A percentile compares a stretch with the other conserved stretches of the same genome.
phyloP scores from a whole-genome alignment of 2,888 invertebrate species.

The Aphidoletes aphidimyza region DNA sequence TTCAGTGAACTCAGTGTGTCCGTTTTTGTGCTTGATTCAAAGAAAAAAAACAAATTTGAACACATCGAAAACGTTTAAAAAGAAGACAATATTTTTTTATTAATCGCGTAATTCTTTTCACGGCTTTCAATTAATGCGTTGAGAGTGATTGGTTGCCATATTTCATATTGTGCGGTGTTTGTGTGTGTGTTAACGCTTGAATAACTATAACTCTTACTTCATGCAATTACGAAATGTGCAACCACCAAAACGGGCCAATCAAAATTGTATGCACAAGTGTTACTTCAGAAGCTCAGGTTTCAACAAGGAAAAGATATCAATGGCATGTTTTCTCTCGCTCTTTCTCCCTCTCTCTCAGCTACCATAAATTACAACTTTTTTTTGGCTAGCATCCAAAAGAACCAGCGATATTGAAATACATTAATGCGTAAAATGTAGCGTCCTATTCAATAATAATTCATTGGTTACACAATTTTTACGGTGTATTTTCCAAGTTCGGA shows the following conservation, averaged over 20 bases:
- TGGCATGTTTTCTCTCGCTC: neutral
- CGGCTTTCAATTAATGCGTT: neutral
- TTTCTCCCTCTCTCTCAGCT: no score
- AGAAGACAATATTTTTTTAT: neutral
- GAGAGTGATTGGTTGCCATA: neutral
- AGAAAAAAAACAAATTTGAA: no score
- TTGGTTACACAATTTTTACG: neutral
- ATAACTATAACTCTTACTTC: neutral
- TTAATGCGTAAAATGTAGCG: neutral
- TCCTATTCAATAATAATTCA: neutral
- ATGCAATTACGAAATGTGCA: slow-evolving; percentile 37
- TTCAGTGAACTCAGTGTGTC: no score
- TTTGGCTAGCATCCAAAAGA: neutral
- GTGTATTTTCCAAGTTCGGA: neutral
- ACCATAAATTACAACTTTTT: no score
- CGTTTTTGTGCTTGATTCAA: no score
- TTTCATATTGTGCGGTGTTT: neutral
- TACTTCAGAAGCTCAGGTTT: neutral
- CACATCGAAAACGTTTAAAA: no score
- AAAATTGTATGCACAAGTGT: neutral
- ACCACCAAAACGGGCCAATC: neutral
- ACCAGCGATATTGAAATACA: neutral
- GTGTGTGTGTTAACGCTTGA: slow-evolving; percentile 12
- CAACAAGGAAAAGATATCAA: neutral
- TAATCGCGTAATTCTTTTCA: slow-evolving; percentile 25